Evolutionary conservation across 2,888 invertebrate genomes (phyloP), one percentile per base, ranked within the genome.

Genomic region (Cremastinae sp.): DNA sequence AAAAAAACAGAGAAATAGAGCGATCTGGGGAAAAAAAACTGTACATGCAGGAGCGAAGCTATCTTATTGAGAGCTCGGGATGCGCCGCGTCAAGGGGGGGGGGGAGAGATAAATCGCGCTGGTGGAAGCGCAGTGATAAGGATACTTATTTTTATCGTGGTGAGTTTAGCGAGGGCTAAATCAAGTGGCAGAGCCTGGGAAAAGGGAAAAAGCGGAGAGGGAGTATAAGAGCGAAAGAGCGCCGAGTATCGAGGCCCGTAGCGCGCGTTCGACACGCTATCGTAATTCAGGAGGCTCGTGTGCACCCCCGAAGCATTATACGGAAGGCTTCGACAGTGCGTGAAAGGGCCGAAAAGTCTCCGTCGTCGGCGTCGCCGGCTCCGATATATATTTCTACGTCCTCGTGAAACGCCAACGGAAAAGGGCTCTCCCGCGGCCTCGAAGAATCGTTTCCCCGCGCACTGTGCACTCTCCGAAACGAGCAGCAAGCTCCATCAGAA

Each of bases 381-480:
- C 5, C 28, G 28, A 28, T 5, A 28, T 28, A 28, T 28, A 28
- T 53, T 45, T 54, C 69, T 68, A 22, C 65, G 36, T 41, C 49
- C 70, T 71, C 45, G 64, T 79, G 79, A 78, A 65, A 78, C 79
- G 74, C n/a, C n/a, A 75, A 59, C 41, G 18, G 14, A 12, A 18
- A 14, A 20, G 41, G 54, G 45, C 3, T 14, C 10, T 43, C n/a
- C n/a, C n/a, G n/a, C 59, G 18, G 49, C 49, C 38, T 61, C 16
- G 47, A 65, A 65, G 53, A 34, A 64, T 34, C 14, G 47, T 34
- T 10, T 51, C 18, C 14, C 20, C 1, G 16, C 22, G 12, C 0
- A 22, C 8, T 5, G 12, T 36, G 5, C 34, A 38, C 34, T 41
- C 45, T 59, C 45, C 47, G 18, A 43, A 36, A 59, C 22, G 53